A percentile compares a stretch with the other conserved stretches of the same genome.
Evolutionary conservation across 1,140 invertebrate species (phyloP).

Genomic region (Ostrea denselamellosa): DNA sequence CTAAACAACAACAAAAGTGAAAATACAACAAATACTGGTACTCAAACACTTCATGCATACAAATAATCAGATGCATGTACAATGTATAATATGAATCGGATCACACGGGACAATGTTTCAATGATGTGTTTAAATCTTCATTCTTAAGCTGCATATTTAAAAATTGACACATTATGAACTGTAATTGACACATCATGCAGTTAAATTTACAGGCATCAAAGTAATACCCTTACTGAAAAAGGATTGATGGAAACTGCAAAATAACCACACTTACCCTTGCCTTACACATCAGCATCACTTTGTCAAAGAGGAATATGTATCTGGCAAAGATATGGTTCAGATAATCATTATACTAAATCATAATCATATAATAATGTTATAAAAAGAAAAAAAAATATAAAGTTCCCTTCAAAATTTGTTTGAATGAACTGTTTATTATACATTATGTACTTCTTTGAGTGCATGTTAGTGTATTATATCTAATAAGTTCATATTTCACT

Average conservation of each 20-base stretch:
- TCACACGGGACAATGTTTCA: not conserved
- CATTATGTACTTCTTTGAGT: no score
- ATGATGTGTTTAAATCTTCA: not conserved
- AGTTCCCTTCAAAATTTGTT: no score
- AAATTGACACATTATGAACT: not conserved
- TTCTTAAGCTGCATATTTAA: not conserved
- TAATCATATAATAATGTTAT: not conserved
- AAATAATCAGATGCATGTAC: not conserved
- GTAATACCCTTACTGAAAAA: not conserved
- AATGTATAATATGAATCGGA: no score
- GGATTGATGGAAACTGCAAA: not conserved
- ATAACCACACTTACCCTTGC: slow-evolving; percentile 83
- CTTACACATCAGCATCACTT: slow-evolving; percentile 97
- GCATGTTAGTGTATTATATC: no score
- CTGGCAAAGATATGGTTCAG: slow-evolving; percentile 79
- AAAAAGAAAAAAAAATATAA: no score
- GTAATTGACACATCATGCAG: not conserved
- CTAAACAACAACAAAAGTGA: slow-evolving; percentile 14
- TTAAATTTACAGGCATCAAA: not conserved
- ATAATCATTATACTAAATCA: not conserved
- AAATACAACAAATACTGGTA: slow-evolving; percentile 2
- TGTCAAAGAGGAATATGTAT: slow-evolving; percentile 98
- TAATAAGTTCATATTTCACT: no score
- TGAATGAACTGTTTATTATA: no score
- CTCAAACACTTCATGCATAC: not conserved